These are phyloP conservation scores for Drosophila melanogaster DNA, from an alignment of 1,140 invertebrate genomes.

Conservation along the genomic window DNA sequence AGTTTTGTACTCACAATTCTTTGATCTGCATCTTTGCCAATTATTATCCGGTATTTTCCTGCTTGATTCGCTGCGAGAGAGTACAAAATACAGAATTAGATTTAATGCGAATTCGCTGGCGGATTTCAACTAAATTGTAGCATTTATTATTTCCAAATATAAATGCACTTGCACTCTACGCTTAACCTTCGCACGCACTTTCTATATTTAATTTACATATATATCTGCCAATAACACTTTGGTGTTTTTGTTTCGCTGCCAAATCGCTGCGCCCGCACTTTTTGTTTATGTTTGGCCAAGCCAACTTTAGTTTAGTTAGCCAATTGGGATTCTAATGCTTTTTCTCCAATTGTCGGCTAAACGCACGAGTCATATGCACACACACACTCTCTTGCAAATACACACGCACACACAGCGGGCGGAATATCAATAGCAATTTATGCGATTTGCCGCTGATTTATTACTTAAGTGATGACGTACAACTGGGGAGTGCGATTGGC, in stretches of 20 bases:
- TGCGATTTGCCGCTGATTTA: conserved; percentile 18
- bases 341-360: conserved; percentile 66
- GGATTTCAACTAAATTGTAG: conserved; percentile 8
- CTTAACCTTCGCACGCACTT: conserved; percentile 48
- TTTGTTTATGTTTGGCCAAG: conserved; percentile 17
- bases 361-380: conserved; percentile 70
- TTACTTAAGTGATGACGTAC: conserved; percentile 24
- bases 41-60: conserved; percentile 37
- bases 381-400: conserved; percentile 32
- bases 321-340: conserved; percentile 23
- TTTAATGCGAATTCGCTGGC: conserved; percentile 38
- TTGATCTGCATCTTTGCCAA: conserved; percentile 77
- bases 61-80: conserved; percentile 47
- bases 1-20: conserved; percentile 71
- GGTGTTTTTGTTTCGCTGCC: conserved; percentile 10
- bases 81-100: conserved; percentile 36
- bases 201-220: conserved; percentile 49
- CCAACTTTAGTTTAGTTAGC: conserved; percentile 5
- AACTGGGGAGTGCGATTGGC: conserved; percentile 13
- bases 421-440: conserved; percentile 11
- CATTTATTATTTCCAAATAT: conserved; percentile 44
- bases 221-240: conserved; percentile 14
- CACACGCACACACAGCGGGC: conserved; percentile 34
- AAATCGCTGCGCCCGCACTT: conserved; percentile 7
- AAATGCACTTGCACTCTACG: conserved; percentile 46